Evolutionary conservation across 2,113 vertebrate genomes (phyloP), one percentile per base, ranked within the genome.

Genomic region (Hirundichthys speculiger): DNA sequence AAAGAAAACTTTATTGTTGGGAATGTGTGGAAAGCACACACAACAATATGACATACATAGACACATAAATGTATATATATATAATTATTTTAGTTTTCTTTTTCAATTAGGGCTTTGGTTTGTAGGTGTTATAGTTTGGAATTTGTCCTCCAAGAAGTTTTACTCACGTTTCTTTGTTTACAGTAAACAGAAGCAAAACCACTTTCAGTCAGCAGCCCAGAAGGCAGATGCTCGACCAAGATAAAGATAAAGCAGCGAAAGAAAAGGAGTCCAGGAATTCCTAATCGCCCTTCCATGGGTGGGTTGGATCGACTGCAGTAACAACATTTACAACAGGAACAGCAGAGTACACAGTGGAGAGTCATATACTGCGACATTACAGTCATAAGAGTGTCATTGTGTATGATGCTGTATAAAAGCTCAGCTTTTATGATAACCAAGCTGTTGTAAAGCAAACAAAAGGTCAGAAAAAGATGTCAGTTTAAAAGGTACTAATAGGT

Each of bases 271-370:
- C 22, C 61, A 74, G 79, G 61, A 79, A 83, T 85, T 75, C 57
- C 78, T 72, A 46, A 83, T 75, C 64, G 53, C 71, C 64, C 79
- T 80, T 82, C 74, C 63, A 60, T 73, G 80, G 86, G 82, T 54
- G 72, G 85, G 75, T 73, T 24, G 63, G 68, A 50, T 30, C 2
- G 25, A 52, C 69, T 62, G 58, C 9, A 34, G 30, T 34, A 5
- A 34, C 30, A 5, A 34, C 30, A 34, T 34, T 34, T 34, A 34
- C 30, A 34, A 4, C 65, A 25, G 58, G 5, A 47, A 54, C 47
- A 15, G 51, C 40, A 69, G 53, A 55, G 61, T 68, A 62, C 59
- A 68, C 38, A 65, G 38, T 56, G 67, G 52, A 59, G 58, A 63
- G 20, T 38, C 20, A 34, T 41, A 55, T 46, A 69, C 13, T 18